These are phyloP conservation scores for Suillia variegata DNA, from an alignment of 2,888 invertebrate species.

Conservation along the genomic window DNA sequence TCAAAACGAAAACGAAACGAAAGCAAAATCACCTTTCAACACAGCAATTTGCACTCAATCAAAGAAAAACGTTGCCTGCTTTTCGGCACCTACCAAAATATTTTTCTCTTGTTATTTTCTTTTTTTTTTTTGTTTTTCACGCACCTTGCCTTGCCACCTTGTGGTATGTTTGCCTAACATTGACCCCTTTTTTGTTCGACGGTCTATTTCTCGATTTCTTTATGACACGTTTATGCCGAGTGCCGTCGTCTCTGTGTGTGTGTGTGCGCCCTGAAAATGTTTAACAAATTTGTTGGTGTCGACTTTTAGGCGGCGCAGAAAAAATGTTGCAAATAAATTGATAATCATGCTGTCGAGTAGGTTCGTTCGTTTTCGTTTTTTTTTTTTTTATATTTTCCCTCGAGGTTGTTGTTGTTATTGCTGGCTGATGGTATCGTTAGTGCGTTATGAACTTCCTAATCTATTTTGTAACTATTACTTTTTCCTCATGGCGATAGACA, in stretches of 20 bases:
- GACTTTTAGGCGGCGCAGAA: slow-evolving; percentile 25
- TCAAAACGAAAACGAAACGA: neutral
- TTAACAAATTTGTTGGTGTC: slow-evolving; percentile 41
- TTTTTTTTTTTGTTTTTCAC: neutral
- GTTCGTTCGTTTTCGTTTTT: slow-evolving; percentile 1
- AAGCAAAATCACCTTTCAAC: slow-evolving; percentile 28
- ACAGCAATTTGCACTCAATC: slow-evolving; percentile 47
- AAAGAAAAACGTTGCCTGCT: slow-evolving; percentile 36
- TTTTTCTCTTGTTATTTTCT: too few relatives aligned
- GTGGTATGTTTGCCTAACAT: too few relatives aligned
- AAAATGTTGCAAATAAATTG: slow-evolving; percentile 37
- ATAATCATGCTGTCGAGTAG: slow-evolving; percentile 30
- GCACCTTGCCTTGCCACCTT: slow-evolving; percentile 34
- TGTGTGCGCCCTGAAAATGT: slow-evolving; percentile 19
- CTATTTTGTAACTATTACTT: slow-evolving; percentile 24
- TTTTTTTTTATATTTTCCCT: too few relatives aligned
- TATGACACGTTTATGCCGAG: neutral
- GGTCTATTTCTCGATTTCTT: slow-evolving; percentile 36
- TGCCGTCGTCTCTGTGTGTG: slow-evolving; percentile 18
- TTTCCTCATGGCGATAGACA: slow-evolving; percentile 11
- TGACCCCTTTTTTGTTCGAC: slow-evolving; percentile 38
- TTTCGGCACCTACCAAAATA: slow-evolving; percentile 8
- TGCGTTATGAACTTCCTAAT: slow-evolving; percentile 30
- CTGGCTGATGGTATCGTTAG: slow-evolving; percentile 35
- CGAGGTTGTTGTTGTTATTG: too few relatives aligned